Conservation (phyloP, 2,797 vertebrate genomes). For the Ptychobarbus kaznakovi region DNA sequence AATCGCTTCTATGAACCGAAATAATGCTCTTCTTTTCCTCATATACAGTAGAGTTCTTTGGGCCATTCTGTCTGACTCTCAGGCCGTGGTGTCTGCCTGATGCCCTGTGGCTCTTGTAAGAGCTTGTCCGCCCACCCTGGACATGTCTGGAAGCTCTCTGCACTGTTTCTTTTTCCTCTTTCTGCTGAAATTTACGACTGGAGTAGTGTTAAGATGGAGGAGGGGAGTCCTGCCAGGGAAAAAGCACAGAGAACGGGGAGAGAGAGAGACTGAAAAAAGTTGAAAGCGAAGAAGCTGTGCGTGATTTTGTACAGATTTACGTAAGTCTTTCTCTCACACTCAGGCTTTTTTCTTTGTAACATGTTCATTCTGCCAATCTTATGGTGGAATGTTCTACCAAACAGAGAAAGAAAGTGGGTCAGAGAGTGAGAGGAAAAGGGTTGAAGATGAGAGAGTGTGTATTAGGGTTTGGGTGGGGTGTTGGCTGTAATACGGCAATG, state of each 20-base stretch:
- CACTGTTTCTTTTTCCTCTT: neutral
- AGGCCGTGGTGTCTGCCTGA: neutral
- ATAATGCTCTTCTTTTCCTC: neutral
- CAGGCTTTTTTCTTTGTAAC: neutral
- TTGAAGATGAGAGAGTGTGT: constrained; percentile 5
- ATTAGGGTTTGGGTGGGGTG: constrained; percentile 52
- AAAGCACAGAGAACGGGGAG: constrained; percentile 4
- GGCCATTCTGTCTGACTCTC: neutral
- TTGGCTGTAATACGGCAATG: constrained; percentile 45
- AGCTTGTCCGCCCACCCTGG: constrained; percentile 13
- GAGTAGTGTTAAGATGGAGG: constrained; percentile 28
- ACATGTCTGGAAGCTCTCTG: constrained; percentile 5
- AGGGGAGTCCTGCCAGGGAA: constrained; percentile 5
- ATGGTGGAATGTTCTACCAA: constrained; percentile 42
- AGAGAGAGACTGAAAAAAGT: neutral
- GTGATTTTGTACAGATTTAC: constrained; percentile 23
- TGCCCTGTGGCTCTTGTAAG: constrained; percentile 5
- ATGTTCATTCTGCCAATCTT: constrained; percentile 55
- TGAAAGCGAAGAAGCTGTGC: neutral
- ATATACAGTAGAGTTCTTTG: neutral
- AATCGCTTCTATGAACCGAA: neutral
- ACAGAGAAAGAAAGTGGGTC: constrained; percentile 55
- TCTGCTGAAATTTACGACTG: constrained; percentile 14
- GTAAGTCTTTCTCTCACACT: neutral
- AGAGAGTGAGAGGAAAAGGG: constrained; percentile 12